These are phyloP conservation scores for Varanus komodoensis DNA, from an alignment of 2,113 vertebrate species.

Conservation along the genomic window DNA sequence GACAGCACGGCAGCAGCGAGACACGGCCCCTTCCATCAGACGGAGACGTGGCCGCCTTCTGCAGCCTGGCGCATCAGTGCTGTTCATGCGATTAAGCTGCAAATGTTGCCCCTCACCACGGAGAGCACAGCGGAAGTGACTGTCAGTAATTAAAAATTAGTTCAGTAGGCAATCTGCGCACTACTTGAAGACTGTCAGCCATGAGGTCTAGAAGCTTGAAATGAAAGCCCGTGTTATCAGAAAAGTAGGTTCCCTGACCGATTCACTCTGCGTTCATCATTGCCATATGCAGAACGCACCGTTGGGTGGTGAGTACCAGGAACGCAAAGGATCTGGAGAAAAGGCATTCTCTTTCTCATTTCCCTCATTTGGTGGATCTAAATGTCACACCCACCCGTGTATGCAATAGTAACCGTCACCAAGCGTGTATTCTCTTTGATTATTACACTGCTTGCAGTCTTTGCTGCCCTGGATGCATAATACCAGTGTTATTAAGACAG, in stretches of 20 bases:
- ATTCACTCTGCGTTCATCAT: too few relatives aligned
- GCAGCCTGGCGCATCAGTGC: too few relatives aligned
- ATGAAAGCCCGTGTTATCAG: too few relatives aligned
- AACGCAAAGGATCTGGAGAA: background rate
- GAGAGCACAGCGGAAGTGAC: too few relatives aligned
- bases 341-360: background rate
- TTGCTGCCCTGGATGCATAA: background rate
- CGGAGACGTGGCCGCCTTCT: too few relatives aligned
- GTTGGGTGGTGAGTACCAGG: background rate
- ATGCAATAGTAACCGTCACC: background rate
- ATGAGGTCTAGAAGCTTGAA: background rate
- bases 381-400: too few relatives aligned
- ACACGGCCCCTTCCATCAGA: too few relatives aligned
- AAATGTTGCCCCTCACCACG: too few relatives aligned
- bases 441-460: background rate
- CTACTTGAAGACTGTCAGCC: background rate
- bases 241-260: background rate
- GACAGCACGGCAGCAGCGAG: too few relatives aligned
- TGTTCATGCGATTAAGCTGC: too few relatives aligned
- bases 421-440: background rate
- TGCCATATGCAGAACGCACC: background rate
- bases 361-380: background rate
- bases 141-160: too few relatives aligned
- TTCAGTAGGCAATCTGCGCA: background rate
- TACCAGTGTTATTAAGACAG: background rate